phyloP scores from a whole-genome alignment of 2,888 invertebrate genomes.

The Drosophila demipolita region DNA sequence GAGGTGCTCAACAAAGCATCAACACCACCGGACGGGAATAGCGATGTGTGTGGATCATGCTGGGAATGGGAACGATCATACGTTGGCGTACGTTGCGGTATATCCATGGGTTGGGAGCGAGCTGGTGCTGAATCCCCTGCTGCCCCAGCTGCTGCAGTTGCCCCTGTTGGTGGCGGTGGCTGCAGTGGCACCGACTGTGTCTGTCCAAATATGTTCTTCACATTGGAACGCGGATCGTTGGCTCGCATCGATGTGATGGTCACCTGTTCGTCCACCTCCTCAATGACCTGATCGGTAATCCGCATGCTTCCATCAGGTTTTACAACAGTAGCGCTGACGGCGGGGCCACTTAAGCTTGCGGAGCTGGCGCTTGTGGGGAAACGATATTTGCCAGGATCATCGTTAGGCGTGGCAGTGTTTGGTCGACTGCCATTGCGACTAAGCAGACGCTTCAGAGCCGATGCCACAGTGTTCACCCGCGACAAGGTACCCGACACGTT shows the following conservation, averaged over 20 bases:
- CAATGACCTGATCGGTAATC: constrained; percentile 90
- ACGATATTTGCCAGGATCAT: constrained; percentile 80
- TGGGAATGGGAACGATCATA: constrained; percentile 83
- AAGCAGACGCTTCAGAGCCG: constrained; percentile 91
- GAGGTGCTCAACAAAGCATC: constrained; percentile 84
- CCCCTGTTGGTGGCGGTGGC: constrained; percentile 63
- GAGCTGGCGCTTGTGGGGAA: constrained; percentile 84
- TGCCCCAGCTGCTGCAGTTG: constrained; percentile 81
- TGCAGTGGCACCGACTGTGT: constrained; percentile 50
- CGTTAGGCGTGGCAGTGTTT: constrained; percentile 84
- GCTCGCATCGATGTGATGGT: constrained; percentile 91
- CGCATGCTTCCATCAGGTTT: constrained; percentile 86
- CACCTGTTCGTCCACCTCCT: constrained; percentile 92
- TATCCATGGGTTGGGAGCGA: constrained; percentile 88
- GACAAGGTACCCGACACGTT: constrained; percentile 87
- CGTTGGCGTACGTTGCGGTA: constrained; percentile 85
- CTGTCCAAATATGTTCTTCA: constrained; percentile 87
- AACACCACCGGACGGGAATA: constrained; percentile 84
- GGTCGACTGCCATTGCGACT: constrained; percentile 89
- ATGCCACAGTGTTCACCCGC: constrained; percentile 91
- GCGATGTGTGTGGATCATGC: constrained; percentile 60
- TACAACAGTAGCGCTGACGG: constrained; percentile 31
- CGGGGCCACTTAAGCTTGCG: constrained; percentile 75
- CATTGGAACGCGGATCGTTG: constrained; percentile 87
- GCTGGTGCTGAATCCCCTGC: constrained; percentile 84